These are phyloP conservation scores for Grus americana DNA, from an alignment of 2,113 vertebrate species.

Conservation along the genomic window DNA sequence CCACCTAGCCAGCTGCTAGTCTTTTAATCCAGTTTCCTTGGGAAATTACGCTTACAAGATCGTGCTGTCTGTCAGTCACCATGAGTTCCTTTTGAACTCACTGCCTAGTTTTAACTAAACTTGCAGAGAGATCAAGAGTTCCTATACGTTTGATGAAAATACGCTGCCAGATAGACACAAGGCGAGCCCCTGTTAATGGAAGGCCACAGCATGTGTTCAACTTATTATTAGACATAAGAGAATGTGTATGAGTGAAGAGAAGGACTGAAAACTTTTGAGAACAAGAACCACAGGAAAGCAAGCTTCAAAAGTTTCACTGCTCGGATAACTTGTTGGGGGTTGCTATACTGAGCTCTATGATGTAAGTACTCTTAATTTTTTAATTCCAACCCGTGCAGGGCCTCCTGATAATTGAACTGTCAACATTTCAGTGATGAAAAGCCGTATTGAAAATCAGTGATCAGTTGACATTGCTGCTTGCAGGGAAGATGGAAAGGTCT, in stretches of 20 bases:
- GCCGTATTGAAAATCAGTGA: not conserved
- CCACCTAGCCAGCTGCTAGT: not conserved
- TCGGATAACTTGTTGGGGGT: not conserved
- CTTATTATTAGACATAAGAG: not conserved
- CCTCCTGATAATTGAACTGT: conserved; percentile 16
- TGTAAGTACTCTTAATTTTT: not conserved
- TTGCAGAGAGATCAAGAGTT: not conserved
- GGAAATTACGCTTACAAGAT: not conserved
- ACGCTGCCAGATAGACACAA: not conserved
- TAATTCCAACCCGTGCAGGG: not conserved
- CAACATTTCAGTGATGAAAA: not conserved
- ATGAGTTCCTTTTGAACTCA: not conserved
- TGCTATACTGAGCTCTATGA: not conserved
- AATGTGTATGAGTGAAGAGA: not conserved
- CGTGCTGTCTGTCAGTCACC: not conserved
- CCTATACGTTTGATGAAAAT: not conserved
- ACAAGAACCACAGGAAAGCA: not conserved
- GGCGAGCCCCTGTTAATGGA: not conserved
- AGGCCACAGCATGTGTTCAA: not conserved
- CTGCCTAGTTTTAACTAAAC: not conserved
- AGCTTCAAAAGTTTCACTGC: not conserved
- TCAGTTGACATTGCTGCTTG: not conserved
- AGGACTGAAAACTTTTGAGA: not conserved
- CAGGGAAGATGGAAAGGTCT: not conserved
- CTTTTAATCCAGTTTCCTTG: not conserved